Evolutionary conservation across 2,797 vertebrate species (phyloP).

Genomic region (Pipistrellus kuhlii): DNA sequence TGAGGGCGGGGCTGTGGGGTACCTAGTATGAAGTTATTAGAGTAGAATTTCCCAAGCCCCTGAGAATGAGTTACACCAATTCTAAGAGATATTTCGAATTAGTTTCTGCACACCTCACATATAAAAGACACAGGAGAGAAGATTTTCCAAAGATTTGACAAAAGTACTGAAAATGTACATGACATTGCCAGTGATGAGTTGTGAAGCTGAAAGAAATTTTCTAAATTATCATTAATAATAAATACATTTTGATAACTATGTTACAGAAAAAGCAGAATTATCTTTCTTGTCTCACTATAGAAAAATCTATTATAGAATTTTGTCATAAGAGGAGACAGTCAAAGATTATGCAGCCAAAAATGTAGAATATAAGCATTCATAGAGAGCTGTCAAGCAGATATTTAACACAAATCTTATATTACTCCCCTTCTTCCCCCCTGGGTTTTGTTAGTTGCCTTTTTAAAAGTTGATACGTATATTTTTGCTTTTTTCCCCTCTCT

Average conservation of each 20-base stretch:
- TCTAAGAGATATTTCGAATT: not conserved
- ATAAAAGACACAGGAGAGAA: not conserved
- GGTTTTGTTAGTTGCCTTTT: not conserved
- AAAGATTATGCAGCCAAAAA: not conserved
- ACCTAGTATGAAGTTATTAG: not conserved
- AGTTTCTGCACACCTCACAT: not conserved
- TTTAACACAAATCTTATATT: not conserved
- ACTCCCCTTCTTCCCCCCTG: not conserved
- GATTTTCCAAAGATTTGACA: not conserved
- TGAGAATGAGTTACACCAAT: not conserved
- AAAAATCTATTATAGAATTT: not conserved
- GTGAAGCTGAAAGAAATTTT: not conserved
- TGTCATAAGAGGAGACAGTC: conserved; percentile 3
- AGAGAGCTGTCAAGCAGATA: not conserved
- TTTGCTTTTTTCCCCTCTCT: not conserved
- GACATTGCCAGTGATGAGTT: not conserved
- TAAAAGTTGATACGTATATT: conserved; percentile 36
- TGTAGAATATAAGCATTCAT: not conserved
- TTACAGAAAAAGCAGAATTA: not conserved
- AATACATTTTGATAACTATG: conserved; percentile 7
- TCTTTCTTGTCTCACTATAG: not conserved
- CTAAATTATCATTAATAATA: conserved; percentile 21
- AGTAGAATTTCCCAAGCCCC: too few species aligned
- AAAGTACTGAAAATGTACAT: not conserved
- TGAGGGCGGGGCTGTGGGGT: not conserved